Base-by-base conservation (phyloP, 2,113 vertebrate genomes). In the Cyprinus carpio region DNA sequence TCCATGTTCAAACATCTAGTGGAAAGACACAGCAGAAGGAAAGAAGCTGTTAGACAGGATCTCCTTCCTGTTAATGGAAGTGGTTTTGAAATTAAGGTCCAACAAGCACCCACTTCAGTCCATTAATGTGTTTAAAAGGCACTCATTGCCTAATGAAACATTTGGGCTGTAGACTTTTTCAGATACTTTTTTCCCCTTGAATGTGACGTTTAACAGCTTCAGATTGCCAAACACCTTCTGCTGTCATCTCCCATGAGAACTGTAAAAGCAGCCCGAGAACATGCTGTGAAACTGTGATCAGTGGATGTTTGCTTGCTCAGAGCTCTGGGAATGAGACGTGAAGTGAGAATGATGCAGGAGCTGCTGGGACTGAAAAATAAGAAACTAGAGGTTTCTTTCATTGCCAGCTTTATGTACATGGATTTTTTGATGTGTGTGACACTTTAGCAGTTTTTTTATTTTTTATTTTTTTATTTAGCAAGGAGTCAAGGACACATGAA, bases 221-320 rank as follows among this genome's bases (percentile, higher is more conserved):
- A 46, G 25, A 51, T 81, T 81, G 49, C 25, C 64, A 81, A 65
- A 81, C 80, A 51, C 43, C 43, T 81, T 81, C 80, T 81, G 80
- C 43, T 81, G 62, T n/a, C 6, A 2, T 69, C 80, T 81, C 78
- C 60, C 40, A 49, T 6, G 37, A 65, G 62, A 81, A 67, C 79
- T 81, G 79, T 81, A 69, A 81, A 81, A 29, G 12, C 80, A 31
- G 25, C 34, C 2, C 10, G 79, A 67, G 80, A 51, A 69, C 25
- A 81, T 81, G 80, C 80, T 69, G 43, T 81, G 62, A 51, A 85
- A 85, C 29, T 37, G 43, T 51, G 64, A 79, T 64, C 34, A 51
- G 83, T 84, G 46, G 37, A 46, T 60, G 64, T 81, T 65, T 75
- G 43, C 64, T 49, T 67, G 60, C 64, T 87, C 60, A 60, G 60